Evolutionary conservation across 1,140 invertebrate species (phyloP), one percentile per base, ranked within the genome.

Genomic region (Hermetia illucens): DNA sequence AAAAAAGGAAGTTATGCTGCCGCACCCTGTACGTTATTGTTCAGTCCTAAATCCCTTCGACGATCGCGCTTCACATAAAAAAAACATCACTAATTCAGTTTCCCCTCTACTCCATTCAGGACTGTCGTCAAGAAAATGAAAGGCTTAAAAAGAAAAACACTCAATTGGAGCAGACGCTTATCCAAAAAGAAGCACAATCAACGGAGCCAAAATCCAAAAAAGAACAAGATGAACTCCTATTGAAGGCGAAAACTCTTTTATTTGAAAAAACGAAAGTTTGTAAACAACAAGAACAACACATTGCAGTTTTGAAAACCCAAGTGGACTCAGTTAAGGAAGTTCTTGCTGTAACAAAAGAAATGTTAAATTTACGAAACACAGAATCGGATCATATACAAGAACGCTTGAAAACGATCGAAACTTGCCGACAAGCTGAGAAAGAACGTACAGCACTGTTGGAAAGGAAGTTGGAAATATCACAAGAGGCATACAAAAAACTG

Each of bases 321-420:
- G 75, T 82, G 3, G 57, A 69, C 15, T 79, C 80, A 2, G 59
- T 84, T 16, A 82, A 82, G 55, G 81, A 86, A 43, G 81, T 85
- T 2, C 69, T 82, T 8, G 58, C 66, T 6, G 81, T 84, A 29
- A 83, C 80, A 2, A 82, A 82, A 49, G 78, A 83, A 46, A 59
- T 86, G 36, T 57, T 84, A 12, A 74, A 78, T 40, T 80, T 86
- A 4, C 69, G 81, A 35, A 83, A 79, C 45, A 67, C 75, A 43
- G 82, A 86, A 64, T 72, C 82, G 3, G 75, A 77, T 21, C 78
- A 82, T 55, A 69, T 83, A 16, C 55, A 79, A 64, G 65, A 72
- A 4, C 75, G 81, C 18, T 63, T 84, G 0, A 66, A 78, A 34
- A 69, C 65, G 17, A 78, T 83, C 70, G 77, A 82, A 46, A 53